These are phyloP conservation scores for Tauraco erythrolophus DNA, from an alignment of 2,113 vertebrate genomes.

Conservation along the genomic window DNA sequence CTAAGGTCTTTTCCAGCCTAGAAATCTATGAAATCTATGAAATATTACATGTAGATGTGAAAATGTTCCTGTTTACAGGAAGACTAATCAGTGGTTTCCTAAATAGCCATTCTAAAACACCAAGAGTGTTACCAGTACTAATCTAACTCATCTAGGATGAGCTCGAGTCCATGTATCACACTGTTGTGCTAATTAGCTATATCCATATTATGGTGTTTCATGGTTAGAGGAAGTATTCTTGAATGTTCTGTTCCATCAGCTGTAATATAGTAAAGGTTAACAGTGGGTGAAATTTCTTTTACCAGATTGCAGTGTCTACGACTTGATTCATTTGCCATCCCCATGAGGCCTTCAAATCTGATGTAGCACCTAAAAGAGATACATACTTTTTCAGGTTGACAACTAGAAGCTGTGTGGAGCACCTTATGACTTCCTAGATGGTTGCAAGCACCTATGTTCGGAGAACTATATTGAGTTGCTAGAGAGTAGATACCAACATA, in stretches of 20 bases:
- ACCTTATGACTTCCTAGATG: neutral
- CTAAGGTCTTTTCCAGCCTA: too few relatives aligned
- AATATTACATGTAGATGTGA: neutral
- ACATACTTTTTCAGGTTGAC: neutral
- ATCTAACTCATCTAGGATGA: neutral
- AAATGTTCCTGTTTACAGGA: neutral
- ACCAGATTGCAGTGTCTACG: neutral
- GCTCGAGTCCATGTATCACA: neutral
- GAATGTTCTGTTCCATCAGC: neutral
- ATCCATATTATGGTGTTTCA: neutral
- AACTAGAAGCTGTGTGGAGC: neutral
- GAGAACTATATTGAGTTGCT: neutral
- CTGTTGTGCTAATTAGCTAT: neutral
- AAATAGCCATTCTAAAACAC: neutral
- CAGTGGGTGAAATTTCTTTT: neutral
- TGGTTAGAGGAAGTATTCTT: neutral
- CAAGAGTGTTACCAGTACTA: neutral
- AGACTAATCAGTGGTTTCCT: neutral
- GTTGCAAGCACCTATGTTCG: neutral
- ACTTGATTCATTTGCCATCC: neutral
- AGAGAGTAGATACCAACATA: neutral
- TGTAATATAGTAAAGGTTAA: neutral
- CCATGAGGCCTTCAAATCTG: neutral
- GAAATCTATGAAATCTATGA: too few relatives aligned
- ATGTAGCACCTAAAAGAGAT: neutral